Evolutionary conservation across 2,113 vertebrate species (phyloP).

Genomic region (Scatophagus argus): DNA sequence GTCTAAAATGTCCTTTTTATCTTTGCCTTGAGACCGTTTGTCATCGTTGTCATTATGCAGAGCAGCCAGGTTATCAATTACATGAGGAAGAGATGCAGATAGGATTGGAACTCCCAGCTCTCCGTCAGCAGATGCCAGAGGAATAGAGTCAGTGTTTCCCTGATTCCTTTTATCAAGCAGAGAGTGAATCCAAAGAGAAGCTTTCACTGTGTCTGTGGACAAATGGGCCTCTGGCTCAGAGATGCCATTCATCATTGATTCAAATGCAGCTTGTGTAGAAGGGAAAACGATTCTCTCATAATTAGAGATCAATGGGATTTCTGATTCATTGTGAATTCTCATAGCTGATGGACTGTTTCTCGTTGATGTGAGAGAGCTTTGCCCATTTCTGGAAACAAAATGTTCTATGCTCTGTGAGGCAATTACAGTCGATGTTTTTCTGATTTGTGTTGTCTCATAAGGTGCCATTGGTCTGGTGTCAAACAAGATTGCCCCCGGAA

Average conservation of each 20-base stretch:
- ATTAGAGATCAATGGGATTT: constrained; percentile 57
- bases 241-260: constrained; percentile 63
- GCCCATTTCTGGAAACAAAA: constrained; percentile 42
- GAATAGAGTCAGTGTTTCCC: constrained; percentile 60
- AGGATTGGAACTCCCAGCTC: constrained; percentile 36
- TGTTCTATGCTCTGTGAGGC: background rate
- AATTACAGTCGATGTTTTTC: constrained; percentile 16
- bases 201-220: constrained; percentile 51
- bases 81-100: constrained; percentile 61
- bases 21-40: constrained; percentile 50
- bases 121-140: constrained; percentile 50
- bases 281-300: constrained; percentile 52
- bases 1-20: constrained; percentile 51
- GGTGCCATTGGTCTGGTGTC: constrained; percentile 41
- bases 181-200: constrained; percentile 60
- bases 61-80: constrained; percentile 65
- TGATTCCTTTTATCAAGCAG: constrained; percentile 60
- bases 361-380: constrained; percentile 20
- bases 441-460: constrained; percentile 42
- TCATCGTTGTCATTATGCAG: constrained; percentile 49
- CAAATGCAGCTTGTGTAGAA: constrained; percentile 35
- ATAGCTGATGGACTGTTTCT: constrained; percentile 23
- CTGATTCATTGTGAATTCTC: constrained; percentile 29
- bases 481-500: constrained; percentile 53
- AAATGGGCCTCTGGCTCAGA: constrained; percentile 52